Evolutionary conservation across 2,797 vertebrate species (phyloP), one percentile per base, ranked within the genome.

Genomic region (Ispidina picta): DNA sequence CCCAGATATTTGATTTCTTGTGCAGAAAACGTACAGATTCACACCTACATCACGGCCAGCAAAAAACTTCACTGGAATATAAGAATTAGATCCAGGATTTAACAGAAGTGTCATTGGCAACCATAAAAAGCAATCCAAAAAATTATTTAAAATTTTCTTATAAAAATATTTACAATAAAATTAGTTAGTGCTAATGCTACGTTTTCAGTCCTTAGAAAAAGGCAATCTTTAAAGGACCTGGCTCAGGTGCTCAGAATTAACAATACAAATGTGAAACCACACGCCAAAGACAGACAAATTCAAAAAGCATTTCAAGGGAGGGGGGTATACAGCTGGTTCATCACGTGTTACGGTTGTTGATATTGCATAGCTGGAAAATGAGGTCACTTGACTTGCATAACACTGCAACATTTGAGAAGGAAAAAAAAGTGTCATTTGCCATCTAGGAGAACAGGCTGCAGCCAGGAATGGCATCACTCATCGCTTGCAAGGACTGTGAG

Each of bases 331-430:
- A 94, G 96, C 95, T 95, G 95, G 96, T 95, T 94, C 88, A 33
- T 96, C 93, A 72, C 31, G n/a, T 80, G 92, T 92, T 41, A 96
- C 7, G 54, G 94, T 81, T 94, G 94, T 96, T 96, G 21, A 80
- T 97, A 97, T 98, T 98, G 98, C 98, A 98, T 98, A 98, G 97
- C 96, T 97, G 97, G 96, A 97, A 95, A 97, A 97, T 91, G 97
- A 98, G 97, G 97, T 97, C 97, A 95, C 96, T 96, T 97, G 86
- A 96, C 97, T 97, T 97, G 96, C 95, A 96, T 97, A 97, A 97
- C 95, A 96, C 96, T 97, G 96, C 96, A 96, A 93, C 23, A 10
- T 92, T 89, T 81, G 89, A 80, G 96, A 75, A 72, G 90, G 87
- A 31, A 76, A 66, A 86, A 88, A 75, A 90, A 0, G n/a, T 83